Evolutionary conservation across 2,113 vertebrate genomes (phyloP), one percentile per base, ranked within the genome.

Genomic region (Lepus timidus): DNA sequence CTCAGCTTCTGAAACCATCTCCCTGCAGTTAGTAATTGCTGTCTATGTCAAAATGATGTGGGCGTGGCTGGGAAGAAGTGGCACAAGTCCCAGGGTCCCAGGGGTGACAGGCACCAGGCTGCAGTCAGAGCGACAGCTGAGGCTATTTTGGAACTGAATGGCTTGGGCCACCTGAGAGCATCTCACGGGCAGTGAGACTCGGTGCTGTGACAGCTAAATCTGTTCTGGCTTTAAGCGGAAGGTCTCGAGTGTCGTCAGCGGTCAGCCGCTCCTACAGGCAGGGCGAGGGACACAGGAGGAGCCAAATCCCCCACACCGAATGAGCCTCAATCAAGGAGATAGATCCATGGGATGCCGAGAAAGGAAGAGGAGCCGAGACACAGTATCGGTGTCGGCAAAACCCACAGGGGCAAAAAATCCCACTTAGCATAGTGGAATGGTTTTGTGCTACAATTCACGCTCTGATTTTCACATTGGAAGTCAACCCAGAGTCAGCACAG

Each of bases 401-500:
- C 31, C n/a, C 58, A 62, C 9, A 3, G 33, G 36, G 70, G 14
- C 25, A 36, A 58, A 61, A 83, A 14, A 8, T 36, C 83, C 49
- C 36, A 20, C 85, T 74, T 33, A 55, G 9, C 44, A 31, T 29
- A 81, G 2, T 31, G 44, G 25, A 93, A 79, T 11, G 70, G 67
- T 88, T 90, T 68, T 88, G 76, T 95, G 74, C 75, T 52, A 25
- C 90, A 78, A 92, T 79, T 80, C 71, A 67, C 52, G 44, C 75
- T 78, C 67, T 12, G 52, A 58, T 88, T 76, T 95, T 83, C 49
- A 79, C 3, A 90, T 9, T 61, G 12, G 39, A 91, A 89, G 76
- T 68, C 80, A 90, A 90, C 80, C 4, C 58, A 78, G 93, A 94
- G 91, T 82, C 16, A 88, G 86, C 51, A 44, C 94, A 91, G 31